Percentiles rank a stretch among this genome's conserved stretches.
Conservation (phyloP, 2,888 invertebrate genomes). For the Drymonia ruficornis region DNA sequence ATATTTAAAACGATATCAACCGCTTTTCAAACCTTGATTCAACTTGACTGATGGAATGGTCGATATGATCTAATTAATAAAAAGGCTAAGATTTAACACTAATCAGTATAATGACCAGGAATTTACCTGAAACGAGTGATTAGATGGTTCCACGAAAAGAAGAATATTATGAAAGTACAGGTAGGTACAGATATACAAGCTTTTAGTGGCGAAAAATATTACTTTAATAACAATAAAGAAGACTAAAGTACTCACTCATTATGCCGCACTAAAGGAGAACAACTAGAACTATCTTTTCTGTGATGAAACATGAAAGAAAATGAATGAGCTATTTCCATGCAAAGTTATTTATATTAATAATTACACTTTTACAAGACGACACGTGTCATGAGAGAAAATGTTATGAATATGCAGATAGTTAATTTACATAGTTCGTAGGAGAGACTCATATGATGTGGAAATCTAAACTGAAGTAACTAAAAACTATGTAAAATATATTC, state of each 20-base stretch:
- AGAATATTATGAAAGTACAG: background rate
- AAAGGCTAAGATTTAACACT: no score
- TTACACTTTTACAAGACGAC: background rate
- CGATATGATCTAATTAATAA: no score
- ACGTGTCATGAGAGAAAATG: background rate
- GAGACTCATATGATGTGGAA: background rate
- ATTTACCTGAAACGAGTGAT: background rate
- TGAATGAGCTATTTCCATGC: background rate
- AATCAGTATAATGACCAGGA: no score
- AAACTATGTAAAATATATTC: no score
- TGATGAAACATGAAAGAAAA: background rate
- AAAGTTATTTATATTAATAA: background rate
- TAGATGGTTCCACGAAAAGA: background rate
- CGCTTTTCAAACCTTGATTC: no score
- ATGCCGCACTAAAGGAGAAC: background rate
- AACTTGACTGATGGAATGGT: no score
- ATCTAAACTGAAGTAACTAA: no score
- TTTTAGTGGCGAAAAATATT: background rate
- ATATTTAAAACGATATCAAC: no score
- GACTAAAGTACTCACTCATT: background rate
- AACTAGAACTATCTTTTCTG: background rate
- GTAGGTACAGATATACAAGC: background rate
- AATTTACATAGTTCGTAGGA: conserved; percentile 2
- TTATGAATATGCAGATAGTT: conserved; percentile 4
- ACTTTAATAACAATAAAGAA: background rate